phyloP scores from a whole-genome alignment of 30 jellyfish, hydroid and myxozoan species.

The Aurelia aurita complex sp. Pacific region DNA sequence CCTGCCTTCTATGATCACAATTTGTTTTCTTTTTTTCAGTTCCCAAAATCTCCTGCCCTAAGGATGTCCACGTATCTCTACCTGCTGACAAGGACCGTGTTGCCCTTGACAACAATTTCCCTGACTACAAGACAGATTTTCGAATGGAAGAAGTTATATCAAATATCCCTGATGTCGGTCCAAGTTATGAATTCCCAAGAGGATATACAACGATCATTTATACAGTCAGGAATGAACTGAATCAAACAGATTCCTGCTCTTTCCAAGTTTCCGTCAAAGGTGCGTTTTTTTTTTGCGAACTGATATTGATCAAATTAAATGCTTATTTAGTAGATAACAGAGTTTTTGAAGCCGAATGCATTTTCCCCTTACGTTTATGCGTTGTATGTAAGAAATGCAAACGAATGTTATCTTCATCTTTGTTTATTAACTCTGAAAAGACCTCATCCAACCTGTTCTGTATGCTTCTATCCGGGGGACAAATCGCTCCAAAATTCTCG shows the following conservation, averaged over 20 bases:
- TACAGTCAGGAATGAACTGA: conserved; percentile 60
- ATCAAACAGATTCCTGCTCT: conserved; percentile 62
- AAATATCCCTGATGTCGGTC: conserved; percentile 55
- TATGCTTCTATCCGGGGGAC: too few relatives aligned
- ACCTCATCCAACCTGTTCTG: too few relatives aligned
- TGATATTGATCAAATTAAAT: background rate
- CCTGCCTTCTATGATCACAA: too few relatives aligned
- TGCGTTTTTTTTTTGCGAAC: background rate
- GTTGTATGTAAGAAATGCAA: too few relatives aligned
- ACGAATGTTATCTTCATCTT: too few relatives aligned
- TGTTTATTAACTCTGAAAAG: too few relatives aligned
- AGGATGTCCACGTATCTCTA: conserved; percentile 29
- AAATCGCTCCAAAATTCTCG: too few relatives aligned
- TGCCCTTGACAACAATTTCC: conserved; percentile 60
- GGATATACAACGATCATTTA: conserved; percentile 37
- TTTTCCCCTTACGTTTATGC: too few relatives aligned
- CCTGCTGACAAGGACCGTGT: conserved; percentile 53
- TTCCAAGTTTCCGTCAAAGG: conserved; percentile 52
- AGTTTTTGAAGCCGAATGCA: conserved; percentile 16
- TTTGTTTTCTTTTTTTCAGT: conserved; percentile 25
- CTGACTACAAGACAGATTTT: conserved; percentile 38
- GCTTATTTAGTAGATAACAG: conserved; percentile 3
- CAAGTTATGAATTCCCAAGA: conserved; percentile 34
- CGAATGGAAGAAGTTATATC: conserved; percentile 47
- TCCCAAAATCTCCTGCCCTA: conserved; percentile 73